Conservation (phyloP, 2,113 vertebrate species). For the Zosterops lateralis region DNA sequence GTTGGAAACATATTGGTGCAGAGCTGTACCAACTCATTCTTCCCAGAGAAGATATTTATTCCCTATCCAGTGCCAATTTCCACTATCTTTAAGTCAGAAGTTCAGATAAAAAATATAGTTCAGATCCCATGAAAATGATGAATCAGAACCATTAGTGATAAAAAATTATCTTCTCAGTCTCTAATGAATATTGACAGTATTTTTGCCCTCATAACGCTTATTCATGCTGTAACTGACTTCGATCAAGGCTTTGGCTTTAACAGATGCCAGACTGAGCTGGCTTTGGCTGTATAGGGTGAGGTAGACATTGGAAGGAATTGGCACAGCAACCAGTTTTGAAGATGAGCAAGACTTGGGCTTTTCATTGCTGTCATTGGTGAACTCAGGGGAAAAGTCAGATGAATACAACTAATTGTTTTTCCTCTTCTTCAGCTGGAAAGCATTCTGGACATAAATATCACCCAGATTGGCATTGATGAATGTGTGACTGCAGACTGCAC, state of each 20-base stretch:
- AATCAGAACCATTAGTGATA: neutral
- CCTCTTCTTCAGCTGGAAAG: conserved; percentile 78
- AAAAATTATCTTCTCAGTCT: neutral
- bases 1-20: neutral
- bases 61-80: neutral
- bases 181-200: neutral
- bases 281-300: neutral
- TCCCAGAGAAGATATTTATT: neutral
- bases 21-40: neutral
- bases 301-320: neutral
- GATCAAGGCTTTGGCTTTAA: neutral
- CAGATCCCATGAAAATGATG: neutral
- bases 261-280: neutral
- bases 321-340: neutral
- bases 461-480: conserved; percentile 81
- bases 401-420: neutral
- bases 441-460: conserved; percentile 74
- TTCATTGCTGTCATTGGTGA: neutral
- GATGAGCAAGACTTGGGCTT: neutral
- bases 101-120: neutral
- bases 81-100: neutral
- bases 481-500: conserved; percentile 78
- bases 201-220: neutral
- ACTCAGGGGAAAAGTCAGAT: neutral
- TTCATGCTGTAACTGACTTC: neutral